Base-by-base conservation (phyloP, 2,113 vertebrate species). In the Leuciscus idus region DNA sequence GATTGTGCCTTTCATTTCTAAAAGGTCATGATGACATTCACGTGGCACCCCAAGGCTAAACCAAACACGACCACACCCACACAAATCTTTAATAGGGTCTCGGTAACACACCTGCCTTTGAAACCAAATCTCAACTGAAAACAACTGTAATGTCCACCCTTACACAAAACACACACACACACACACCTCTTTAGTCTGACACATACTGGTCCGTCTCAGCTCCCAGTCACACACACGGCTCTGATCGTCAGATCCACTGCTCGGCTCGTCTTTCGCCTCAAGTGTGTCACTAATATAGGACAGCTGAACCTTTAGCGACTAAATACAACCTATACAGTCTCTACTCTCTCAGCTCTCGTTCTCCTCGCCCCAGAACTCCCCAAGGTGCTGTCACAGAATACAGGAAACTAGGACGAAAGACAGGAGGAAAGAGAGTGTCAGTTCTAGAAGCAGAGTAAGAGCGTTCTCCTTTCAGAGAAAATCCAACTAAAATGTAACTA, bases 211-310 rank as follows among this genome's bases (percentile, higher is more conserved):
- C 36, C 26, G 57, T 87, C 52, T 26, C 84, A 55, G 43, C 74
- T 30, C 28, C 17, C 26, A 52, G 6, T 28, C 74, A 52, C 43
- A 75, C 48, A 52, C 9, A 50, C 4, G 1, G 12, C 59, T 79
- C 48, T 81, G 61, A 78, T 83, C 28, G 19, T 36, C 81, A 81
- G 83, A 70, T 89, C n/a, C 13, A 11, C 59, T 81, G 79, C 86
- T 72, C 90, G 87, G 70, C 82, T 91, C 83, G 43, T 36, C 83
- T 93, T 91, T 90, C 83, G 28, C 66, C 73, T 79, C 48, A 93
- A 92, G 90, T 90, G 90, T 93, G 92, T 89, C 90, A 77, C 86
- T 91, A 91, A 93, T 93, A 89, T 93, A 93, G 91, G 92, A 83
- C 93, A 91, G 90, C 85, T 87, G 77, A 75, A 85, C 90, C 91